Conservation (phyloP, 2,888 invertebrate genomes). For the Brachypalpus laphriformis region DNA sequence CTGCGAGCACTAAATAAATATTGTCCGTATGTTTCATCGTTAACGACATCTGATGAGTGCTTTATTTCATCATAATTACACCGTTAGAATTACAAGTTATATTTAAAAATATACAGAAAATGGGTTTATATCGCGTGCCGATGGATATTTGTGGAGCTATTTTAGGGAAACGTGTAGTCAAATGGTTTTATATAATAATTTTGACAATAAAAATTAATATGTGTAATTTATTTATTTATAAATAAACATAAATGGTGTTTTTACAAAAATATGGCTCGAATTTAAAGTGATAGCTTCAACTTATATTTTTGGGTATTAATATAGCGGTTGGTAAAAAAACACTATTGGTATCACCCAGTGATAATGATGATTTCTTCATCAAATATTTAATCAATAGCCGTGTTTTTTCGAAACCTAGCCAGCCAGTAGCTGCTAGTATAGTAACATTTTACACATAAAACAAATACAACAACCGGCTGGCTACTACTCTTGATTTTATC, state of each 20-base stretch:
- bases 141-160: background rate
- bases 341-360: too few species aligned
- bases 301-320: too few species aligned
- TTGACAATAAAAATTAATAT: background rate
- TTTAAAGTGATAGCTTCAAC: background rate
- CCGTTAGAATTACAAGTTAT: conserved; percentile 5
- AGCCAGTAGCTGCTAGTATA: too few species aligned
- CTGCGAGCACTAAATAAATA: background rate
- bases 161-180: background rate
- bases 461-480: too few species aligned
- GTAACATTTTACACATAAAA: too few species aligned
- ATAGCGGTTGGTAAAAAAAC: too few species aligned
- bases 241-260: background rate
- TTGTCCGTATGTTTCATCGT: background rate
- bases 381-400: too few species aligned
- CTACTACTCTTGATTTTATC: too few species aligned
- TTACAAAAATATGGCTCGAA: background rate
- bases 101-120: conserved; percentile 6
- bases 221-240: conserved; percentile 8
- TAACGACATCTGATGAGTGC: conserved; percentile 37
- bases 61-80: conserved; percentile 29
- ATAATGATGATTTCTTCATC: too few species aligned
- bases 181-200: conserved; percentile 1
- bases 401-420: too few species aligned
- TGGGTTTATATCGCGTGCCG: conserved; percentile 16